Evolutionary conservation across 2,888 invertebrate species (phyloP), one percentile per base, ranked within the genome.

Genomic region (Scaptomyza parva): DNA sequence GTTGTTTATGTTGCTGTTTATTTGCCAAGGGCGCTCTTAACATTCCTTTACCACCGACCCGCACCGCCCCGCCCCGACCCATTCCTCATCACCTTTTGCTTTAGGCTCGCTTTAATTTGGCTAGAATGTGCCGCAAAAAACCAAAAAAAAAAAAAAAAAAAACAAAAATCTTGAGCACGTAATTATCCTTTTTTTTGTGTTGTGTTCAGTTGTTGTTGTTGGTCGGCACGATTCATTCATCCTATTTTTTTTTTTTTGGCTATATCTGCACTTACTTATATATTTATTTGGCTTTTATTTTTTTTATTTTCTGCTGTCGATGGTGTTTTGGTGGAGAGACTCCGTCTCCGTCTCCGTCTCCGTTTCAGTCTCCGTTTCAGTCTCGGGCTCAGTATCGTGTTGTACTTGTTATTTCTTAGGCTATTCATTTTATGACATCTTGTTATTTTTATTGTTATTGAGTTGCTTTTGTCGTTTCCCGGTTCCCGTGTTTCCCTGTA

Each of bases 391-490:
- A n/a, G n/a, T n/a, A n/a, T n/a, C n/a, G n/a, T n/a, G 53, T 65
- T 45, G 66, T 81, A 72, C 77, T 81, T 73, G 64, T 66, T 77
- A 69, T 66, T 67, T 78, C 63, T 60, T 59, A 44, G 66, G 59
- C 85, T 77, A 70, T 73, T 70, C 77, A 59, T 83, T 83, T 80
- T 84, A 83, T 82, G 81, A 86, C 86, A 86, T 88, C 88, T 82
- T 82, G 88, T 82, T 82, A 82, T 83, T 82, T 82, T 86, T 83
- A 82, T 82, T 82, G 80, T 88, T 83, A 82, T 88, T 86, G 86
- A 86, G 88, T 88, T 86, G 86, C 72, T 72, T 86, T 84, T 86
- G 82, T 80, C 47, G 7, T n/a, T 30, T 39, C 5, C 58, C 12
- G 17, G 2, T 22, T 28, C 48, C 0, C 39, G n/a, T 28, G 9